phyloP scores from a whole-genome alignment of 2,113 vertebrate genomes.

The Origma solitaria region DNA sequence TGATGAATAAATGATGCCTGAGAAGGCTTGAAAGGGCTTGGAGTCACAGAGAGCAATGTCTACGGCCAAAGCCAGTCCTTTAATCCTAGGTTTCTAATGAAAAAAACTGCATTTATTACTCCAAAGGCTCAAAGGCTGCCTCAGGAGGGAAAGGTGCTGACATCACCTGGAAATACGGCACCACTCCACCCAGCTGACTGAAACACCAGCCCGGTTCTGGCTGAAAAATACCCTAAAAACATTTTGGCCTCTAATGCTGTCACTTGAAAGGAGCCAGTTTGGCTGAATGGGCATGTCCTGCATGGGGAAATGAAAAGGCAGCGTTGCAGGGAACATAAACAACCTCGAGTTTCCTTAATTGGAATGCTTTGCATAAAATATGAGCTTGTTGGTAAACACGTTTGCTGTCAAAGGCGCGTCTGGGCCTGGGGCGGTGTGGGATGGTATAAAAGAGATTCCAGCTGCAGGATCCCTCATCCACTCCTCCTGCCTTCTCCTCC shows the following conservation, averaged over 20 bases:
- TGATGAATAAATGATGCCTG: not conserved
- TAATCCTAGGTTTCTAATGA: not conserved
- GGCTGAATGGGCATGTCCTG: not conserved
- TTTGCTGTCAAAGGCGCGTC: not conserved
- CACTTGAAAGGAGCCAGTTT: not conserved
- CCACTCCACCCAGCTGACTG: not conserved
- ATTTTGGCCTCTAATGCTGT: not conserved
- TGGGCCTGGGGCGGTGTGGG: not conserved
- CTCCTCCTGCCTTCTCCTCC: not conserved
- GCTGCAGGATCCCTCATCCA: not conserved
- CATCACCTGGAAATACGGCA: not conserved
- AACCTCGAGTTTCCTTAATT: not conserved
- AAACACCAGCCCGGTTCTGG: not conserved
- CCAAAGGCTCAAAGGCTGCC: not conserved
- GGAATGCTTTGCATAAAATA: not conserved
- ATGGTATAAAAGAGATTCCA: not conserved
- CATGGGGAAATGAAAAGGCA: not conserved
- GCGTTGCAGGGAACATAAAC: not conserved
- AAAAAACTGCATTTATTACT: not conserved
- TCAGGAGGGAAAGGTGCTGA: not conserved
- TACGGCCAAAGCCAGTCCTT: not conserved
- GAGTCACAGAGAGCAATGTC: not conserved
- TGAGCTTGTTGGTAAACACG: not conserved
- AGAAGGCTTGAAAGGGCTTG: not conserved
- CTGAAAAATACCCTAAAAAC: not conserved